These are phyloP conservation scores for Venustoraphidia nigricollis DNA, from an alignment of 2,888 invertebrate species.

Conservation along the genomic window DNA sequence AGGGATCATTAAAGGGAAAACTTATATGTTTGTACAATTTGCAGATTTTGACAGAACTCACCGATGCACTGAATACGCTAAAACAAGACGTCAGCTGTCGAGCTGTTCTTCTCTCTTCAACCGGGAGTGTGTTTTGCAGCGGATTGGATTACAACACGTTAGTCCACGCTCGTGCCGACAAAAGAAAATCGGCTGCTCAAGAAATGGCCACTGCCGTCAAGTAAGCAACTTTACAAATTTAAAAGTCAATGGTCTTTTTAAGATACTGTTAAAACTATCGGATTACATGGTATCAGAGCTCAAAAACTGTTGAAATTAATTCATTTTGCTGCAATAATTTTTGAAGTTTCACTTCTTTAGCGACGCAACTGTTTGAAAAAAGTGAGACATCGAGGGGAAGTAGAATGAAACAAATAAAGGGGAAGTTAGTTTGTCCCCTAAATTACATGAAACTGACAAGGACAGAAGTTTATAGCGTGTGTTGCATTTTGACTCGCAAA, in stretches of 20 bases:
- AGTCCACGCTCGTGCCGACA: conserved; percentile 40
- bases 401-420: too few species aligned
- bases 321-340: neutral
- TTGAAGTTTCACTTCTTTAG: neutral
- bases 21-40: neutral
- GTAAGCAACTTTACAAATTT: conserved; percentile 32
- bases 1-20: too few species aligned
- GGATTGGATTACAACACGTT: conserved; percentile 66
- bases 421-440: too few species aligned
- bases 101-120: conserved; percentile 59
- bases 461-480: too few species aligned
- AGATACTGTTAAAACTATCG: too few species aligned
- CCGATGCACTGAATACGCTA: conserved; percentile 45
- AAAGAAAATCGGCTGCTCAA: conserved; percentile 44
- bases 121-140: conserved; percentile 61
- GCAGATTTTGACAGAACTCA: conserved; percentile 39
- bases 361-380: too few species aligned
- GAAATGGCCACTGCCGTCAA: conserved; percentile 56
- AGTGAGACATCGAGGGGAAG: too few species aligned
- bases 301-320: too few species aligned
- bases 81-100: conserved; percentile 45
- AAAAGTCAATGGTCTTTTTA: too few species aligned
- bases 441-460: too few species aligned
- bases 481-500: too few species aligned
- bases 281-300: too few species aligned